A percentile compares a stretch with the other conserved stretches of the same genome.
Conservation (phyloP, 1,140 invertebrate genomes). For the Danaus melanippus region DNA sequence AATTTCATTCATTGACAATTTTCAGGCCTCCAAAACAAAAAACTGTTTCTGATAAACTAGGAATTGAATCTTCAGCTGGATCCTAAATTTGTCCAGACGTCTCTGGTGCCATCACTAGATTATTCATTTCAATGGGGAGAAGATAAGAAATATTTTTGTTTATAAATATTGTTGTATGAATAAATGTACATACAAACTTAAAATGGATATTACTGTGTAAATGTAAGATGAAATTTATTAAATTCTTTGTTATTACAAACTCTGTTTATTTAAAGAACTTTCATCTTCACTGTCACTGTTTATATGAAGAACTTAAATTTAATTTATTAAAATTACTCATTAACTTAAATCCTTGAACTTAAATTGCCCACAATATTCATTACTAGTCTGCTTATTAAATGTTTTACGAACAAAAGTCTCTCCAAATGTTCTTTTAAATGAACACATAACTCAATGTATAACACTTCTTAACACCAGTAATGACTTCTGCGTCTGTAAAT, state of each 20-base stretch:
- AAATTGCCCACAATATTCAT: too few relatives aligned
- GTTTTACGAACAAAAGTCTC: too few relatives aligned
- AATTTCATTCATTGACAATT: conserved; percentile 2
- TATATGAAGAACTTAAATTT: too few relatives aligned
- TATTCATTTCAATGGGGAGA: conserved; percentile 10
- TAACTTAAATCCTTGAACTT: too few relatives aligned
- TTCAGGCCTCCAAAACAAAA: conserved; percentile 35
- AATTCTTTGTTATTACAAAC: conserved; percentile 59
- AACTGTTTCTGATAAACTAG: conserved; percentile 61
- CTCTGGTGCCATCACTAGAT: conserved; percentile 23
- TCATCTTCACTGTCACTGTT: background rate
- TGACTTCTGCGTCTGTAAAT: too few relatives aligned
- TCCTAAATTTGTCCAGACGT: conserved; percentile 15
- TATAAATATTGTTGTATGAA: too few relatives aligned
- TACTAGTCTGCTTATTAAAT: too few relatives aligned
- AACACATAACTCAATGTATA: background rate
- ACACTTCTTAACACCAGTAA: too few relatives aligned
- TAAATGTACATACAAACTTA: too few relatives aligned
- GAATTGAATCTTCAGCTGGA: conserved; percentile 75
- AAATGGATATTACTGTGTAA: too few relatives aligned
- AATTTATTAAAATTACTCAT: too few relatives aligned
- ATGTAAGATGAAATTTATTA: conserved; percentile 34
- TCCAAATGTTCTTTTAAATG: background rate
- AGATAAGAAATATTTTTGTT: conserved; percentile 29
- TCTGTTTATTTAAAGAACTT: conserved; percentile 17